Evolutionary conservation across 2,113 vertebrate species (phyloP).

Genomic region (Morone chrysops): DNA sequence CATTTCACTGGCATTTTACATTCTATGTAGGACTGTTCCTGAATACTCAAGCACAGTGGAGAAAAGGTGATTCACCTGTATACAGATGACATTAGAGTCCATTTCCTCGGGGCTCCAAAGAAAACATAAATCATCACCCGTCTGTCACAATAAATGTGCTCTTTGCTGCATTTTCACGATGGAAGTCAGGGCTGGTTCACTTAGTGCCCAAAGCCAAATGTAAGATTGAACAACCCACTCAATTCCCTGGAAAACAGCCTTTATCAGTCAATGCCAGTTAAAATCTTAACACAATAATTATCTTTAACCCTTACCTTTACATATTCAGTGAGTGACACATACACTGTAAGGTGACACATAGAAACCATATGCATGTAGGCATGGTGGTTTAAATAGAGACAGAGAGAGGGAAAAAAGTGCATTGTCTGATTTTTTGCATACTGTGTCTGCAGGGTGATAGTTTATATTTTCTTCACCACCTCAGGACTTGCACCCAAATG

Average conservation of each 20-base stretch:
- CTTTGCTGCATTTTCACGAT: conserved; percentile 49
- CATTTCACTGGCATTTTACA: conserved; percentile 1
- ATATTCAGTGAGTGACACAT: not conserved
- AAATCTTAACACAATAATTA: conserved; percentile 38
- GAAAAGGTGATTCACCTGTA: conserved; percentile 46
- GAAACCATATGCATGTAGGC: not conserved
- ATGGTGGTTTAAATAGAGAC: not conserved
- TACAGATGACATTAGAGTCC: conserved; percentile 46
- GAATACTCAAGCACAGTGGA: conserved; percentile 31
- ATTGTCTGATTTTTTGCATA: conserved; percentile 15
- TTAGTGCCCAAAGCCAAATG: conserved; percentile 46
- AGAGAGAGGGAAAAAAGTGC: not conserved
- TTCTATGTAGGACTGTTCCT: conserved; percentile 4
- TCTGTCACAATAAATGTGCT: conserved; percentile 52
- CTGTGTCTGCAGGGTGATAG: conserved; percentile 5
- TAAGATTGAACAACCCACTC: conserved; percentile 28
- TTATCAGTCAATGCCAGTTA: conserved; percentile 30
- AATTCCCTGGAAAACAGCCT: conserved; percentile 5
- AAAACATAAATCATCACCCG: conserved; percentile 54
- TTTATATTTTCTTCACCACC: conserved; percentile 32
- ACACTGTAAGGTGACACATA: not conserved
- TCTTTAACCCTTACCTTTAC: conserved; percentile 19
- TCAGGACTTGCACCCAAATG: conserved; percentile 34
- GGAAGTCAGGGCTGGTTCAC: conserved; percentile 42
- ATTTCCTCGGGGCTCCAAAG: conserved; percentile 44